A percentile compares a stretch with the other conserved stretches of the same genome.
Conservation (phyloP, 2,113 vertebrate genomes). For the Elaphurus davidianus region DNA sequence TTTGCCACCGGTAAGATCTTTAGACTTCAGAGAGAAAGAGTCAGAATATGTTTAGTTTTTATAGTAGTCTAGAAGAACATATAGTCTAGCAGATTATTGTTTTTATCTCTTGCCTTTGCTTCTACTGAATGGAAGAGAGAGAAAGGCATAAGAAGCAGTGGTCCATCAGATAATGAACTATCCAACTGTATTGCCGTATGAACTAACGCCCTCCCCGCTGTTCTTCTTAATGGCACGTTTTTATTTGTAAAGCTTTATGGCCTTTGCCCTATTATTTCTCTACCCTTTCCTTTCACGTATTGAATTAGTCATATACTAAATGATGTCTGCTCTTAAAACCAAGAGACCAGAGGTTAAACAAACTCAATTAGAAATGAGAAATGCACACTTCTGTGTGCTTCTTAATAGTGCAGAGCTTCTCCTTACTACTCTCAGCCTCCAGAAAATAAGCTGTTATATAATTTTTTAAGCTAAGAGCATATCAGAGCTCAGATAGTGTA, state of each 20-base stretch:
- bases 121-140: slow-evolving; percentile 16
- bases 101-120: background rate
- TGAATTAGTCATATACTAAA: background rate
- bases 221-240: background rate
- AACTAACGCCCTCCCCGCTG: background rate
- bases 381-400: background rate
- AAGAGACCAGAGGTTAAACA: background rate
- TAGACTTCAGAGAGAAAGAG: background rate
- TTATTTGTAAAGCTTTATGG: background rate
- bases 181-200: background rate
- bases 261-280: background rate
- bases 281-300: background rate
- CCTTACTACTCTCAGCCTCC: background rate
- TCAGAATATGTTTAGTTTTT: background rate
- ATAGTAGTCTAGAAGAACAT: background rate
- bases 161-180: background rate
- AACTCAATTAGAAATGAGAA: background rate
- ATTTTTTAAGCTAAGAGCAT: background rate
- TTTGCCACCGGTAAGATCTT: background rate
- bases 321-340: background rate
- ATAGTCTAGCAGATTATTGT: background rate
- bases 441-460: background rate
- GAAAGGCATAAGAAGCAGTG: background rate
- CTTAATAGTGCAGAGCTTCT: background rate
- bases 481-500: background rate